Base-by-base conservation (phyloP, 2,797 vertebrate genomes). In the Leptatherina wallacei region DNA sequence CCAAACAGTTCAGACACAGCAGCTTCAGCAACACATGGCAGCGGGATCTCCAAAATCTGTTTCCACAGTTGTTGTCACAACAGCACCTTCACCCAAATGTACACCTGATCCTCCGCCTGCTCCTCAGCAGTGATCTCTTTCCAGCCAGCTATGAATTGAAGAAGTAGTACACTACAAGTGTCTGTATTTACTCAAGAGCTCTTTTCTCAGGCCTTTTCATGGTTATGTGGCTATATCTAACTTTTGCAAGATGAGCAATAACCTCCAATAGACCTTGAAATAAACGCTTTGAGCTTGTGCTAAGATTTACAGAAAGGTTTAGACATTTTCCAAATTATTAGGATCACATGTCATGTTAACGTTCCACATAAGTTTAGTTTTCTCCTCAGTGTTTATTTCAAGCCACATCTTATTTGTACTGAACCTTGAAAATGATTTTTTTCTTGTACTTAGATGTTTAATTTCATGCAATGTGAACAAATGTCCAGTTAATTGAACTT, bases 41-140 rank as follows among this genome's bases (percentile, higher is more conserved):
- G 85, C 96, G 8, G 91, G 94, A 54, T 94, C 97, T 30, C 94
- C 96, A 2, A 99, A 99, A 89, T 95, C 98, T 0, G 94, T 99
- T 33, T 98, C 98, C 60, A 98, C 98, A 0, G 97, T 99, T 12
- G 97, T 99, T 1, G 97, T 99, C 80, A 98, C 97, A 22, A 97
- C 97, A 9, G 96, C 97, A 1, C 96, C 97, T 0, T 97, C 98
- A 18, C 93, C 96, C 35, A 99, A 98, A 74, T 95, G 95, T 85
- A 85, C 93, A 0, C 95, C 96, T 0, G 97, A 99, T 55, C 95
- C 95, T 32, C 94, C 95, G 6, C 94, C 93, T 0, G 60, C 80
- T 36, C 77, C 86, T 30, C 84, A 84, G 14, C 79, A 86, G 55
- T 92, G 83, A 92, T 40, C 24, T 16, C 27, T 29, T 16, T 11